A percentile compares a stretch with the other conserved stretches of the same genome.
Conservation (phyloP, 2,797 vertebrate species). For the Buceros bicornis region DNA sequence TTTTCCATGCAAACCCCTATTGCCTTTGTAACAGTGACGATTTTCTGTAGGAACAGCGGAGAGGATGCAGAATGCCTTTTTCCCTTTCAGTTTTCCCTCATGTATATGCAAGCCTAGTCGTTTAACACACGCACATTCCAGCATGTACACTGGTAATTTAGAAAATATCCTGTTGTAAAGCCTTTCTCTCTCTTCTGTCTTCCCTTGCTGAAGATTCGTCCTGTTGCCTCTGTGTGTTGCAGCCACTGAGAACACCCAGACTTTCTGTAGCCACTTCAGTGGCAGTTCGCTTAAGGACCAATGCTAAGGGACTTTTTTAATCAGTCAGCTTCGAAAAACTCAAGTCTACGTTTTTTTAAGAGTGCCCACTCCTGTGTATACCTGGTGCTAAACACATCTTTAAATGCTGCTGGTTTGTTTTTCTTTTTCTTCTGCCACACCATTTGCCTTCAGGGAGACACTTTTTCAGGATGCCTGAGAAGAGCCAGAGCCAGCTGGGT, state of each 20-base stretch:
- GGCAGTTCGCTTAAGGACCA: background rate
- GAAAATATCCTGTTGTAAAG: background rate
- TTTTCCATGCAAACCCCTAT: background rate
- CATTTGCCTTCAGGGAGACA: background rate
- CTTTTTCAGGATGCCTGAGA: background rate
- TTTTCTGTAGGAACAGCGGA: background rate
- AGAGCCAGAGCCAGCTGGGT: background rate
- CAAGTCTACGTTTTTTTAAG: background rate
- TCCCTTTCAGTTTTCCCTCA: rapidly evolving
- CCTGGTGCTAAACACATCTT: background rate
- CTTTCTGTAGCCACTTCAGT: background rate
- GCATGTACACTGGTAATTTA: background rate
- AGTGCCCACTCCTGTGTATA: background rate
- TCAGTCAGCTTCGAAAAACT: background rate
- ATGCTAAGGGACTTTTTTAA: background rate
- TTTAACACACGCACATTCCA: background rate
- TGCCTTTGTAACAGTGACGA: background rate
- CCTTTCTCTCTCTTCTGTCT: background rate
- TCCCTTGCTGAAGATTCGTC: background rate
- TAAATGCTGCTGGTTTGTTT: background rate
- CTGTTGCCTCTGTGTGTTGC: background rate
- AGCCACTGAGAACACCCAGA: background rate
- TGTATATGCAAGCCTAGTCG: background rate
- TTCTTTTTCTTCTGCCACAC: background rate
- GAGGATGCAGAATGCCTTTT: background rate